Evolutionary conservation across 2,888 invertebrate genomes (phyloP).

Genomic region (Entomobrya multifasciata): DNA sequence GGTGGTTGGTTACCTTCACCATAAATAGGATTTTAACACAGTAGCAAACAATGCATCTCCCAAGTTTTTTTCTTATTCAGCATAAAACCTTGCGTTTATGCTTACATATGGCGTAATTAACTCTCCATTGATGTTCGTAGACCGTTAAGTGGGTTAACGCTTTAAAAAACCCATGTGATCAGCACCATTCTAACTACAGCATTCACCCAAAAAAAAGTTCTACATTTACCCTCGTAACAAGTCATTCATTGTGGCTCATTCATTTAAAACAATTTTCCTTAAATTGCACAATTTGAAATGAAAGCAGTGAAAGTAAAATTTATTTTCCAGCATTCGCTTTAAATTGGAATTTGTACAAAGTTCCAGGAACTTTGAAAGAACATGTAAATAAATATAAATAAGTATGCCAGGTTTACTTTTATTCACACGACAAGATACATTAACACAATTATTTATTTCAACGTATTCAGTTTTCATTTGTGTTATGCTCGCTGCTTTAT

Average conservation of each 20-base stretch:
- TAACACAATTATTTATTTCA: background rate
- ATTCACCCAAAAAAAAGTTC: background rate
- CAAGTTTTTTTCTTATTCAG: background rate
- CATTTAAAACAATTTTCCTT: background rate
- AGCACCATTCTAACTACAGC: background rate
- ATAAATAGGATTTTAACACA: too few species aligned
- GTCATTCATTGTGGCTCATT: background rate
- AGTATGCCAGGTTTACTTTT: constrained; percentile 18
- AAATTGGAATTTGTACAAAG: constrained; percentile 1
- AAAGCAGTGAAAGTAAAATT: background rate
- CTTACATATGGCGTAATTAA: constrained; percentile 35
- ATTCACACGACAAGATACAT: background rate
- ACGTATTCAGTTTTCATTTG: constrained; percentile 21
- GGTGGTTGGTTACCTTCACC: too few species aligned
- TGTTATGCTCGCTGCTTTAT: constrained; percentile 15
- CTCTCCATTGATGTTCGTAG: constrained; percentile 37
- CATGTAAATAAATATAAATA: background rate
- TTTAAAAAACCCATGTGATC: background rate
- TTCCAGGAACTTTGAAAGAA: too few species aligned
- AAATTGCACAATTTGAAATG: constrained; percentile 8
- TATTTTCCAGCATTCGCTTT: background rate
- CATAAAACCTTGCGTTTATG: background rate
- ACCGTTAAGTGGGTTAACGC: background rate
- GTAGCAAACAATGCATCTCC: background rate
- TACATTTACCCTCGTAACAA: background rate